Evolutionary conservation across 1,140 invertebrate genomes (phyloP).

Genomic region (Macrocentrus cingulum): DNA sequence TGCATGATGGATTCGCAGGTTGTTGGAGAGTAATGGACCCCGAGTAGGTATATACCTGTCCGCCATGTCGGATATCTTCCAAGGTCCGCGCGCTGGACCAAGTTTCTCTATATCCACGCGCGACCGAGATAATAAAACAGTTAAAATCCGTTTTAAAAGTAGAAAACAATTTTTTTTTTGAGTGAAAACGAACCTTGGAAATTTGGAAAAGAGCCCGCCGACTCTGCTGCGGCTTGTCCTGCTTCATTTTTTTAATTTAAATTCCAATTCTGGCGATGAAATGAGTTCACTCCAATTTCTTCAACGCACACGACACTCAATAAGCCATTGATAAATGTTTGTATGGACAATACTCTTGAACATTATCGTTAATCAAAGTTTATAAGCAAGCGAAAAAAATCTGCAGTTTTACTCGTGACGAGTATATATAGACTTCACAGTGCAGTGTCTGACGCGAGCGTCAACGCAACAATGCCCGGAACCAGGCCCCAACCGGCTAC

Average conservation of each 20-base stretch:
- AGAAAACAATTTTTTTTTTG: constrained; percentile 1
- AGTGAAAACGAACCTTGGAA: constrained; percentile 61
- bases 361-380: too few relatives aligned
- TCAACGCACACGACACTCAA: constrained; percentile 7
- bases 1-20: background rate
- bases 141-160: too few relatives aligned
- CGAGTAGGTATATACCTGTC: too few relatives aligned
- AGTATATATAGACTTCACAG: constrained; percentile 15
- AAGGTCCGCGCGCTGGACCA: constrained; percentile 14
- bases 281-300: background rate
- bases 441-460: constrained; percentile 44
- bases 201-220: constrained; percentile 63
- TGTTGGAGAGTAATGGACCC: constrained; percentile 24
- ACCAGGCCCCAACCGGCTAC: constrained; percentile 41
- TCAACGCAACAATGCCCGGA: constrained; percentile 52
- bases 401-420: constrained; percentile 19
- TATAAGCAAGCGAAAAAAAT: constrained; percentile 7
- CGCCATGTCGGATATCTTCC: constrained; percentile 21
- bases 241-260: constrained; percentile 49
- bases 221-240: constrained; percentile 43
- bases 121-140: background rate
- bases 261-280: constrained; percentile 13
- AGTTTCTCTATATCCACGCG: background rate
- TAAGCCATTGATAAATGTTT: background rate
- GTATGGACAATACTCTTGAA: too few relatives aligned